Percentiles rank a stretch among this genome's conserved stretches.
phyloP scores from a whole-genome alignment of 2,888 invertebrate genomes.

The Andrena haemorrhoa region DNA sequence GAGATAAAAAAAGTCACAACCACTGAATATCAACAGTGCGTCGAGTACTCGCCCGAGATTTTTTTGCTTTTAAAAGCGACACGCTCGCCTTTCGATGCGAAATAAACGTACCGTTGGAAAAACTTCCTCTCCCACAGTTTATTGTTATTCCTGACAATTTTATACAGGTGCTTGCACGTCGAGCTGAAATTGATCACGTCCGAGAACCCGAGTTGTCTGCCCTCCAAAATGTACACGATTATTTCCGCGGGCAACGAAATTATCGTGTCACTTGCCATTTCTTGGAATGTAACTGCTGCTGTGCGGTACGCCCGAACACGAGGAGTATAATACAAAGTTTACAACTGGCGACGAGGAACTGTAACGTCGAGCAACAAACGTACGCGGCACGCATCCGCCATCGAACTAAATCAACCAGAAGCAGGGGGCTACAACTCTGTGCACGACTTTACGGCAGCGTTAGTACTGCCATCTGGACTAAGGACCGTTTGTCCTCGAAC shows the following conservation, averaged over 20 bases:
- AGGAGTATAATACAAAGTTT: conserved; percentile 2
- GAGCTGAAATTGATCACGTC: conserved; percentile 86
- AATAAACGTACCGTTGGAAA: conserved; percentile 82
- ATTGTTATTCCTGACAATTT: conserved; percentile 85
- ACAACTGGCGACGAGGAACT: not conserved
- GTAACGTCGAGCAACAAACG: not conserved
- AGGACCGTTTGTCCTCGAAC: too few species aligned
- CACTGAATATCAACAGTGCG: not conserved
- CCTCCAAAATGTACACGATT: conserved; percentile 79
- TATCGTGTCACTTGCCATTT: conserved; percentile 76
- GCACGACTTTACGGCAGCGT: too few species aligned
- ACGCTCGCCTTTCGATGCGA: not conserved
- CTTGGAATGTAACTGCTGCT: not conserved
- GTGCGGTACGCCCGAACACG: not conserved
- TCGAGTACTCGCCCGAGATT: not conserved
- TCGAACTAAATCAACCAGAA: conserved; percentile 1
- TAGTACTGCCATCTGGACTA: too few species aligned
- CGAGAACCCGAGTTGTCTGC: conserved; percentile 69
- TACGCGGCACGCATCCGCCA: conserved; percentile 11
- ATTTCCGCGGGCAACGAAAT: conserved; percentile 79
- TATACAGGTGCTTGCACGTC: conserved; percentile 86
- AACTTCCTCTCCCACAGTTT: conserved; percentile 85
- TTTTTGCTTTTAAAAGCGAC: not conserved
- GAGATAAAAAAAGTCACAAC: not conserved
- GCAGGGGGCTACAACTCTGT: too few species aligned